phyloP scores from a whole-genome alignment of 2,797 vertebrate genomes.

The Hippoglossus hippoglossus region DNA sequence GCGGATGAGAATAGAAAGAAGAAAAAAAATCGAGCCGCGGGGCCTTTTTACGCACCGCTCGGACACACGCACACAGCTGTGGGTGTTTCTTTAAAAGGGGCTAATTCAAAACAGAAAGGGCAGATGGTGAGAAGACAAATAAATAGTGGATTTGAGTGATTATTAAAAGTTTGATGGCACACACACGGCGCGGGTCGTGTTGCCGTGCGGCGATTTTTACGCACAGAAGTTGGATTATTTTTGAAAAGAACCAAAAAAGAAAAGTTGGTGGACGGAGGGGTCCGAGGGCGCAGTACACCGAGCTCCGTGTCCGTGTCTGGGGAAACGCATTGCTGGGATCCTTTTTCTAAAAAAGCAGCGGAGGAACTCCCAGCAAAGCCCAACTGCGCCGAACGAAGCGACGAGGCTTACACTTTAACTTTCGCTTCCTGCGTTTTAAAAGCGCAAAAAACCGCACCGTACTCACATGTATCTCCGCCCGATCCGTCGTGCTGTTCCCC shows the following conservation, averaged over 20 bases:
- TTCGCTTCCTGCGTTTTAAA: conserved; percentile 68
- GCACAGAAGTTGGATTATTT: not conserved
- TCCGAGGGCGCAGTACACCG: conserved; percentile 63
- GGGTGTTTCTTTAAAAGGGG: conserved; percentile 30
- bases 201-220: not conserved
- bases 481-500: conserved; percentile 56
- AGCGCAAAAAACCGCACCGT: conserved; percentile 26
- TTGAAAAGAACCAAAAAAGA: conserved; percentile 23
- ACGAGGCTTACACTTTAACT: conserved; percentile 74
- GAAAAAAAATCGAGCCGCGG: not conserved
- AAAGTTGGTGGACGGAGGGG: conserved; percentile 16
- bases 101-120: conserved; percentile 17
- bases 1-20: conserved; percentile 16
- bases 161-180: conserved; percentile 48
- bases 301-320: conserved; percentile 74
- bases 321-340: conserved; percentile 74
- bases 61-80: conserved; percentile 37
- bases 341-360: conserved; percentile 76
- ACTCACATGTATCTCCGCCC: conserved; percentile 78
- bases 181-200: not conserved
- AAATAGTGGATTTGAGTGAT: not conserved
- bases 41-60: conserved; percentile 40
- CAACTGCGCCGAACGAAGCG: conserved; percentile 76
- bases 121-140: not conserved
- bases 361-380: conserved; percentile 78